A percentile compares a stretch with the other conserved stretches of the same genome.
Evolutionary conservation across 2,888 invertebrate species (phyloP).

Genomic region (Sepiola atlantica): DNA sequence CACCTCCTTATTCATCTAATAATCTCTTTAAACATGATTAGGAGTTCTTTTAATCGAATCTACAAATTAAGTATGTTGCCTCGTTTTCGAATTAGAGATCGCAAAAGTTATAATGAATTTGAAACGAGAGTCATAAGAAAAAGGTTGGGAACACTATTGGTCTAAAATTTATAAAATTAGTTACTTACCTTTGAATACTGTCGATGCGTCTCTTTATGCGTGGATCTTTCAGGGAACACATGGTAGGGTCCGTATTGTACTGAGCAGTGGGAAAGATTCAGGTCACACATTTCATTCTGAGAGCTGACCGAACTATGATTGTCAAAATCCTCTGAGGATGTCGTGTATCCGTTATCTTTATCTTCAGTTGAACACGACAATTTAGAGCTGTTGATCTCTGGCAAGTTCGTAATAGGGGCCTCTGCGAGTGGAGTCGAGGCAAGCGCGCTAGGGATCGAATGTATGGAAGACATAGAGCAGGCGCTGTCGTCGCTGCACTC

Average conservation of each 20-base stretch:
- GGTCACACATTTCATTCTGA: neutral
- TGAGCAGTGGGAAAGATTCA: neutral
- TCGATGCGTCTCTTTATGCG: neutral
- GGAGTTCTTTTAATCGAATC: too few species aligned
- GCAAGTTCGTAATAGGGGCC: neutral
- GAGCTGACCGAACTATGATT: neutral
- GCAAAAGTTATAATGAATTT: too few species aligned
- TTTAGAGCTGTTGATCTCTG: neutral
- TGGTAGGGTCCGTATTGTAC: neutral
- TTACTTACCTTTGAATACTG: neutral
- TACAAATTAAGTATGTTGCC: too few species aligned
- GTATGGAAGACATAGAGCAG: neutral
- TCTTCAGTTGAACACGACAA: neutral
- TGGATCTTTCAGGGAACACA: neutral
- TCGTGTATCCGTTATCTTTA: constrained; percentile 12
- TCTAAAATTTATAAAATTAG: neutral
- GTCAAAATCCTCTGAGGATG: neutral
- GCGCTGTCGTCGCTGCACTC: neutral
- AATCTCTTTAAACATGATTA: too few species aligned
- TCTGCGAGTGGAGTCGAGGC: neutral
- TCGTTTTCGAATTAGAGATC: too few species aligned
- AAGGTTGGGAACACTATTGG: neutral
- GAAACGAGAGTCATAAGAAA: too few species aligned
- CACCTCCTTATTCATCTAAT: too few species aligned
- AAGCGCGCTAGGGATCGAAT: neutral